Percentiles rank a stretch among this genome's conserved stretches.
These are phyloP conservation scores for Nematostella vectensis DNA, from an alignment of 92 coral and sea anemone species.

Conservation along the genomic window DNA sequence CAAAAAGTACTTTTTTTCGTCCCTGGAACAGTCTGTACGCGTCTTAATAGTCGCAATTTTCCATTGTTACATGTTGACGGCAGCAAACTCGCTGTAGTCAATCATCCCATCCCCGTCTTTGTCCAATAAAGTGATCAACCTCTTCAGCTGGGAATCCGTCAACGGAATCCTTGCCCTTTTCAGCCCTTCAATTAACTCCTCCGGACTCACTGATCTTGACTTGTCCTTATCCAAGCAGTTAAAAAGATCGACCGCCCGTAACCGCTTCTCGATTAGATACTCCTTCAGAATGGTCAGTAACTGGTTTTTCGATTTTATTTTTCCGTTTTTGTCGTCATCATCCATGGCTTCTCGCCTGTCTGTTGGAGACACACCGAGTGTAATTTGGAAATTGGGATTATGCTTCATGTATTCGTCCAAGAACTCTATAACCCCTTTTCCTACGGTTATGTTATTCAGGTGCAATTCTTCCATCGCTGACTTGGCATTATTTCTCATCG, in stretches of 20 bases:
- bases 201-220: slow-evolving; percentile 24
- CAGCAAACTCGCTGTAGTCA: slow-evolving; percentile 54
- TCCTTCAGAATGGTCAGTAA: slow-evolving; percentile 40
- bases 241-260: slow-evolving; percentile 64
- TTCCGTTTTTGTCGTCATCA: slow-evolving; percentile 5
- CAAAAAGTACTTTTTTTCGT: too few relatives aligned
- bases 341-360: slow-evolving; percentile 9
- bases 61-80: slow-evolving; percentile 26
- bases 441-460: slow-evolving; percentile 33
- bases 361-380: slow-evolving; percentile 19
- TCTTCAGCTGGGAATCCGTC: slow-evolving; percentile 34
- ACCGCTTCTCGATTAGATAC: slow-evolving; percentile 42
- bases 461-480: slow-evolving; percentile 49
- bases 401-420: slow-evolving; percentile 13
- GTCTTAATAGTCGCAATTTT: too few relatives aligned
- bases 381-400: slow-evolving; percentile 27
- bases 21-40: too few relatives aligned
- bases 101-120: slow-evolving; percentile 49
- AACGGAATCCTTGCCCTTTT: slow-evolving; percentile 43
- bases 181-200: slow-evolving; percentile 50
- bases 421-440: slow-evolving; percentile 21
- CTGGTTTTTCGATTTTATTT: slow-evolving; percentile 21
- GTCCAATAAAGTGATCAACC: slow-evolving; percentile 41
- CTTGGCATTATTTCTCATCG: slow-evolving; percentile 34
- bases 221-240: slow-evolving; percentile 63